These are phyloP conservation scores for Acinonyx jubatus DNA, from an alignment of 2,113 vertebrate genomes.

Conservation along the genomic window DNA sequence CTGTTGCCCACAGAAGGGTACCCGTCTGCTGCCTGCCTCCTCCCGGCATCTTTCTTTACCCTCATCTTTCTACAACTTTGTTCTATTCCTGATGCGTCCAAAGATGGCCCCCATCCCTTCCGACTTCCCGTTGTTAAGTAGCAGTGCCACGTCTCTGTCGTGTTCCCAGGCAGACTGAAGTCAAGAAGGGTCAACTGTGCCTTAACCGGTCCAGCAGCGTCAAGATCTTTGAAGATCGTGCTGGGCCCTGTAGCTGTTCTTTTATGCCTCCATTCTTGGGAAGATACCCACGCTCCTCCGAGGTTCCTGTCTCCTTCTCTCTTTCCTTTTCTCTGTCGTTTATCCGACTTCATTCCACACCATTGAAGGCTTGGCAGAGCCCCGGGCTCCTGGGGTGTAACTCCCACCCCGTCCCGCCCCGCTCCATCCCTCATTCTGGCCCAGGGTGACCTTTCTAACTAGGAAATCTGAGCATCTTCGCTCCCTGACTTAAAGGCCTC, in stretches of 20 bases:
- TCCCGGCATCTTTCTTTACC: not conserved
- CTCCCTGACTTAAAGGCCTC: not conserved
- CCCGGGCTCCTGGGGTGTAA: not conserved
- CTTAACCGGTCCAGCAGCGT: not conserved
- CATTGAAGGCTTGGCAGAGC: not conserved
- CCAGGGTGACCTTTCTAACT: not conserved
- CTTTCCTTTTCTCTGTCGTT: not conserved
- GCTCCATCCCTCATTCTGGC: not conserved
- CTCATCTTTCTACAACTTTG: not conserved
- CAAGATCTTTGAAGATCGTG: not conserved
- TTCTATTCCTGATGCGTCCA: not conserved
- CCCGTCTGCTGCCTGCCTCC: not conserved
- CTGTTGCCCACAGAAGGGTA: not conserved
- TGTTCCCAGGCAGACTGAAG: not conserved
- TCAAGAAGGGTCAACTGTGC: not conserved
- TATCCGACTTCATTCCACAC: not conserved
- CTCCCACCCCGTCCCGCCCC: too few relatives aligned
- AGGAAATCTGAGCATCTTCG: not conserved
- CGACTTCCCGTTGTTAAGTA: rapidly evolving
- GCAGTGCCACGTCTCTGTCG: not conserved
- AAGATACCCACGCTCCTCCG: not conserved
- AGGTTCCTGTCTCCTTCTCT: not conserved
- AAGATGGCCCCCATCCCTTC: not conserved
- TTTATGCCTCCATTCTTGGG: not conserved
- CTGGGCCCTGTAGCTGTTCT: not conserved